These are phyloP conservation scores for Myotis pilosus DNA, from an alignment of 2,797 vertebrate species.

Conservation along the genomic window DNA sequence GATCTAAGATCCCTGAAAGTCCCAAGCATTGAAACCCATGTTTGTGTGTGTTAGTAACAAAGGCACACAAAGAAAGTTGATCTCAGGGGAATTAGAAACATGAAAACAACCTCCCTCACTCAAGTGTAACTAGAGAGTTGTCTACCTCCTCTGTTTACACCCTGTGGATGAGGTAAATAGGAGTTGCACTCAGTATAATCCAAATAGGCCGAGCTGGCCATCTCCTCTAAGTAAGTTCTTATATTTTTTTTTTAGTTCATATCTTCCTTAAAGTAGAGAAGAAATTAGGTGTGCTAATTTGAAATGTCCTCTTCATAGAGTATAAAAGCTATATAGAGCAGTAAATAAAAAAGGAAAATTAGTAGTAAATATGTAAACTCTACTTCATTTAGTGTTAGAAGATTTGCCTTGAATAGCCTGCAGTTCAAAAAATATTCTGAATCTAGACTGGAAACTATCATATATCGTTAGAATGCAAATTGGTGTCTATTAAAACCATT, in stretches of 20 bases:
- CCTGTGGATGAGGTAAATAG: neutral
- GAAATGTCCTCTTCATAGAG: neutral
- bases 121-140: neutral
- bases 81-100: neutral
- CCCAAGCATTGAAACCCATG: neutral
- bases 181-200: neutral
- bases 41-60: neutral
- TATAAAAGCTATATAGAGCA: neutral
- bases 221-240: neutral
- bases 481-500: neutral
- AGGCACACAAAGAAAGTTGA: neutral
- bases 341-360: slow-evolving; percentile 18
- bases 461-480: neutral
- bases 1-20: neutral
- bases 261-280: slow-evolving; percentile 19
- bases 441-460: neutral
- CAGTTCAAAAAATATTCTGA: neutral
- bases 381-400: slow-evolving; percentile 21
- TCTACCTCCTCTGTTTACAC: neutral
- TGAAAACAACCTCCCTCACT: neutral
- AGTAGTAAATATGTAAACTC: neutral
- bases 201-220: neutral
- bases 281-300: neutral
- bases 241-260: neutral
- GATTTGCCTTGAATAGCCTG: neutral